A percentile compares a stretch with the other conserved stretches of the same genome.
Evolutionary conservation across 2,113 vertebrate genomes (phyloP).

Genomic region (Ctenomys sociabilis): DNA sequence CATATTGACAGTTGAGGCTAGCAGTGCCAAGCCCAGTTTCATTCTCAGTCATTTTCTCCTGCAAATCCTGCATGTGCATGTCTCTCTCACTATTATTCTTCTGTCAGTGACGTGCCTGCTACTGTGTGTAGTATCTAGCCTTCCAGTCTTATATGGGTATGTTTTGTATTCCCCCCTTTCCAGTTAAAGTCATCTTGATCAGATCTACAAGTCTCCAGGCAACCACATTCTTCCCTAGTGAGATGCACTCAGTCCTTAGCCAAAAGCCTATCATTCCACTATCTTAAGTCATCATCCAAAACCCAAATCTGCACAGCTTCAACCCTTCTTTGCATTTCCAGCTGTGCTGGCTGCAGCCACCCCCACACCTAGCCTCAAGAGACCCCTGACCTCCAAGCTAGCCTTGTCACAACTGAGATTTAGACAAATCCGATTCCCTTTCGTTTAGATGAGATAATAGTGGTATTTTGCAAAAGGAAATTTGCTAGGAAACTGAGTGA

Average conservation of each 20-base stretch:
- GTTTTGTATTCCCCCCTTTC: not conserved
- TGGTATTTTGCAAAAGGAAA: constrained; percentile 76
- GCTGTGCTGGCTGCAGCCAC: constrained; percentile 61
- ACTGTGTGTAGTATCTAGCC: constrained; percentile 65
- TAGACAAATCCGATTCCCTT: constrained; percentile 72
- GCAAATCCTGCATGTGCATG: constrained; percentile 47
- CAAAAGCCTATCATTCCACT: constrained; percentile 74
- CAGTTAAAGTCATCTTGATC: constrained; percentile 76
- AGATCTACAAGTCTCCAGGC: constrained; percentile 76
- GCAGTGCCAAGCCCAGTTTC: constrained; percentile 55
- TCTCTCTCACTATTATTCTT: constrained; percentile 66
- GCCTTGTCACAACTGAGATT: constrained; percentile 37
- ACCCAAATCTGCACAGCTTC: constrained; percentile 64
- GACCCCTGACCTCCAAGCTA: constrained; percentile 67
- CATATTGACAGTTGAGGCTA: constrained; percentile 59
- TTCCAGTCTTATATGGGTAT: constrained; percentile 61
- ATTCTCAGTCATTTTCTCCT: constrained; percentile 67
- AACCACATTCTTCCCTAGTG: constrained; percentile 78
- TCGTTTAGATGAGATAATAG: constrained; percentile 75
- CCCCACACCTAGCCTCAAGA: constrained; percentile 72
- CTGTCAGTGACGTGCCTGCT: not conserved
- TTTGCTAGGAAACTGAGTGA: constrained; percentile 74
- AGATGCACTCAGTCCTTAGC: constrained; percentile 68
- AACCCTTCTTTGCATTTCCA: constrained; percentile 64
- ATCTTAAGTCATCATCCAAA: constrained; percentile 63